Evolutionary conservation across 2,797 vertebrate genomes (phyloP).

Genomic region (Gouania willdenowi): DNA sequence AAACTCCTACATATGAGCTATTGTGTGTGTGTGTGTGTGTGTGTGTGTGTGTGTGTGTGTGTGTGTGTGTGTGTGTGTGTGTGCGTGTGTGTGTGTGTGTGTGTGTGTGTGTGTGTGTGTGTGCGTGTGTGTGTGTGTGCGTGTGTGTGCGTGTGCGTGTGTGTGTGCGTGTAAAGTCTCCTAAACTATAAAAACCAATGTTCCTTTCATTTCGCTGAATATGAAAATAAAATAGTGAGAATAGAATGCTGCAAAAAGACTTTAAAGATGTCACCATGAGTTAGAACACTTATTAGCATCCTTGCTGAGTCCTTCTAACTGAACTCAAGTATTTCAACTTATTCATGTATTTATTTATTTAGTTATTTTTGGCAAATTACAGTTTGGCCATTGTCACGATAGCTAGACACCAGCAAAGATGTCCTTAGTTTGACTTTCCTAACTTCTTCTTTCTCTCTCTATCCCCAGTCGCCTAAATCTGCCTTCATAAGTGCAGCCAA

Average conservation of each 20-base stretch:
- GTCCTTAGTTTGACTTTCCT: no score
- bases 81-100: slow-evolving; percentile 8
- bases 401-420: no score
- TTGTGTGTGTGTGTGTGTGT: slow-evolving; percentile 3
- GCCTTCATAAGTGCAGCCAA: slow-evolving; percentile 98
- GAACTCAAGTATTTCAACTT: no score
- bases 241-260: no score
- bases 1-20: slow-evolving; percentile 2
- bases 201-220: slow-evolving; percentile 19
- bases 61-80: slow-evolving; percentile 7
- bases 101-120: slow-evolving; percentile 7
- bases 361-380: no score
- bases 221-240: no score
- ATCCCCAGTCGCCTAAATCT: slow-evolving; percentile 91
- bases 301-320: slow-evolving; percentile 5
- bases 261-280: no score
- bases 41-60: not conserved
- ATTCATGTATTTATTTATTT: no score
- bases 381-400: no score
- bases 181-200: slow-evolving; percentile 19
- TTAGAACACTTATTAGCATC: no score
- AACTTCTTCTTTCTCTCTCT: slow-evolving; percentile 24
- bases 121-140: slow-evolving; percentile 10
- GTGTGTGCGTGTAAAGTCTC: slow-evolving; percentile 14
- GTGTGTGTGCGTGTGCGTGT: slow-evolving; percentile 5